Conservation (phyloP, 2,797 vertebrate species). For the Liasis olivaceus region DNA sequence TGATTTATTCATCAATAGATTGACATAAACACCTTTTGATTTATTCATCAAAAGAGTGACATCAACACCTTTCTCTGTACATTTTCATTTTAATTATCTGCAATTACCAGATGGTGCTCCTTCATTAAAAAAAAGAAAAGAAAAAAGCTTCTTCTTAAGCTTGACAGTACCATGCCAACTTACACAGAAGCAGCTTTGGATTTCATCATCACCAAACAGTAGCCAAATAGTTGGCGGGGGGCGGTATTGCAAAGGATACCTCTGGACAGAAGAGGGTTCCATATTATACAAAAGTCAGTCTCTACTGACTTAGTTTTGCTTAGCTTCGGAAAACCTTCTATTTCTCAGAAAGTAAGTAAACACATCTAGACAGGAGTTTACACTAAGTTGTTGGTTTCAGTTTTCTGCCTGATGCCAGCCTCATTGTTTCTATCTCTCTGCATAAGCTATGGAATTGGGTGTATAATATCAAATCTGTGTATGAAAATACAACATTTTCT, state of each 20-base stretch:
- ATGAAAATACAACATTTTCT: not conserved
- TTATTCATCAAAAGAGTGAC: not conserved
- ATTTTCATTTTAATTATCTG: conserved; percentile 20
- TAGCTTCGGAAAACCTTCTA: not conserved
- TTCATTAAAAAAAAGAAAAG: conserved; percentile 48
- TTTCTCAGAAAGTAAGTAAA: not conserved
- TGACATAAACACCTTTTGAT: not conserved
- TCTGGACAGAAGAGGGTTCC: conserved; percentile 22
- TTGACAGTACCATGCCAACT: conserved; percentile 64
- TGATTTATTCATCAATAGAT: conserved; percentile 10
- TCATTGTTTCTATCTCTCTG: not conserved
- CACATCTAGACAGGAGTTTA: not conserved
- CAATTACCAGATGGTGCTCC: conserved; percentile 49
- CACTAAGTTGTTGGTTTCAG: not conserved
- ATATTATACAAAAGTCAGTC: conserved; percentile 32
- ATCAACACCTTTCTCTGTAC: conserved; percentile 14
- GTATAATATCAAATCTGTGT: not conserved
- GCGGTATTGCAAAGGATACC: not conserved
- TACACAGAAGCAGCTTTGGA: conserved; percentile 23
- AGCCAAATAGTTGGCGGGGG: conserved; percentile 26
- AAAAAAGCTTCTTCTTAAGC: conserved; percentile 14
- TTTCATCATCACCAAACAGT: conserved; percentile 55
- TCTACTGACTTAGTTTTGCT: not conserved
- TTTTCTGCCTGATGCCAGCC: not conserved
- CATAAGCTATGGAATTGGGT: not conserved